Conservation (phyloP, 2,888 invertebrate genomes). For the Nycteola revayana region DNA sequence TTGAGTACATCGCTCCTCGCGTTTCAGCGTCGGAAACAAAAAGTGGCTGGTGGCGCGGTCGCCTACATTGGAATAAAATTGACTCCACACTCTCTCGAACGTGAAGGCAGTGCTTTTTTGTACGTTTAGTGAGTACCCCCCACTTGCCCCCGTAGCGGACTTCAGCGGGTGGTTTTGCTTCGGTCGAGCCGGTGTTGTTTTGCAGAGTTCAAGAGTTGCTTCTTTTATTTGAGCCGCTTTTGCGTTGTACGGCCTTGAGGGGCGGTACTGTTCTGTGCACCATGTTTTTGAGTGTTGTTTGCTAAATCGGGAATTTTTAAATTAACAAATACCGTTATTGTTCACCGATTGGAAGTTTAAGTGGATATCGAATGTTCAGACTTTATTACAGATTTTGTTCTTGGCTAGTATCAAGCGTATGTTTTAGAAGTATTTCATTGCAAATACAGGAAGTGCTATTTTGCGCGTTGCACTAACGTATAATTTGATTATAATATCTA, state of each 20-base stretch:
- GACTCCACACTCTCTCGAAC: constrained; percentile 81
- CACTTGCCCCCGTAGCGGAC: constrained; percentile 58
- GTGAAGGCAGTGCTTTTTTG: constrained; percentile 77
- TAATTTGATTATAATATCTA: too few species aligned
- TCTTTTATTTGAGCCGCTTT: constrained; percentile 80
- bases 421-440: too few species aligned
- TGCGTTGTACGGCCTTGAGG: constrained; percentile 76
- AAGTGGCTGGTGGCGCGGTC: constrained; percentile 78
- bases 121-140: constrained; percentile 58
- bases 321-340: constrained; percentile 71
- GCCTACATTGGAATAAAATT: constrained; percentile 82
- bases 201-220: constrained; percentile 79
- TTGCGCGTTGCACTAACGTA: too few species aligned
- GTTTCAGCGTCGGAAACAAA: constrained; percentile 79
- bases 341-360: constrained; percentile 50
- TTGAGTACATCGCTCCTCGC: constrained; percentile 77
- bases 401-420: too few species aligned
- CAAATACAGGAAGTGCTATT: too few species aligned
- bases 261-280: constrained; percentile 63
- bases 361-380: constrained; percentile 16
- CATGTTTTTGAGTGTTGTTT: constrained; percentile 76
- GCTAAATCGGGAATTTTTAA: constrained; percentile 75
- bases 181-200: constrained; percentile 79
- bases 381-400: too few species aligned
- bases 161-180: constrained; percentile 81